Evolutionary conservation across 35 echinoderm and acorn worm species (phyloP).

Genomic region (Stichopus chloronotus): DNA sequence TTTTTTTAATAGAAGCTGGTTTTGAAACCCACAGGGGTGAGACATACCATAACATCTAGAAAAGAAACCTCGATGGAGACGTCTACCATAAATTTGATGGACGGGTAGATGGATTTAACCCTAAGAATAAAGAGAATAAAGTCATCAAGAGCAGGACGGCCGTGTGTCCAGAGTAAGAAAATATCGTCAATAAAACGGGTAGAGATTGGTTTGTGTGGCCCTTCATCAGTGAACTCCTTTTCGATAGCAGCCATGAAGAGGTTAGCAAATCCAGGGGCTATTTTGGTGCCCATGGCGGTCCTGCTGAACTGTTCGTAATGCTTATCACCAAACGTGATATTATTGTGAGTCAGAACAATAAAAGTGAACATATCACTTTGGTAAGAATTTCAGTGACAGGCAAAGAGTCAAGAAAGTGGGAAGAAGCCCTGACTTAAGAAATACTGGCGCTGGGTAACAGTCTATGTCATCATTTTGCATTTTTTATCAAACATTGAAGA

Average conservation of each 20-base stretch:
- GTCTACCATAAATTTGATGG: background rate
- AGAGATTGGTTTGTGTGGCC: no score
- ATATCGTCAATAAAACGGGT: no score
- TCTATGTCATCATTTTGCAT: no score
- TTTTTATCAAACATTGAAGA: no score
- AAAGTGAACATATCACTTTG: no score
- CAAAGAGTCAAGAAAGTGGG: background rate
- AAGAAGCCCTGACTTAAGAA: no score
- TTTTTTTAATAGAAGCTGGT: no score
- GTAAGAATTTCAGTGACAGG: background rate
- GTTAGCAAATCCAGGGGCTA: constrained; percentile 5
- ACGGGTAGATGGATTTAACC: background rate
- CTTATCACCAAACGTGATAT: constrained; percentile 40
- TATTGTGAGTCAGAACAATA: constrained; percentile 47
- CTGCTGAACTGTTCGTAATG: constrained; percentile 14
- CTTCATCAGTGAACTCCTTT: no score
- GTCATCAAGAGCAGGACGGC: background rate
- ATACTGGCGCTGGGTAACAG: no score
- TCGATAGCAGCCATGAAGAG: no score
- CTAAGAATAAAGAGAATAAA: background rate
- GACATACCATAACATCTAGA: background rate
- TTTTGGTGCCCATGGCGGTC: constrained; percentile 39
- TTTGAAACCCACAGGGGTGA: background rate
- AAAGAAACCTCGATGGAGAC: background rate
- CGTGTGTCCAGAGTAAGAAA: background rate